Evolutionary conservation across 2,797 vertebrate species (phyloP), one percentile per base, ranked within the genome.

Genomic region (Synaphobranchus kaupii): DNA sequence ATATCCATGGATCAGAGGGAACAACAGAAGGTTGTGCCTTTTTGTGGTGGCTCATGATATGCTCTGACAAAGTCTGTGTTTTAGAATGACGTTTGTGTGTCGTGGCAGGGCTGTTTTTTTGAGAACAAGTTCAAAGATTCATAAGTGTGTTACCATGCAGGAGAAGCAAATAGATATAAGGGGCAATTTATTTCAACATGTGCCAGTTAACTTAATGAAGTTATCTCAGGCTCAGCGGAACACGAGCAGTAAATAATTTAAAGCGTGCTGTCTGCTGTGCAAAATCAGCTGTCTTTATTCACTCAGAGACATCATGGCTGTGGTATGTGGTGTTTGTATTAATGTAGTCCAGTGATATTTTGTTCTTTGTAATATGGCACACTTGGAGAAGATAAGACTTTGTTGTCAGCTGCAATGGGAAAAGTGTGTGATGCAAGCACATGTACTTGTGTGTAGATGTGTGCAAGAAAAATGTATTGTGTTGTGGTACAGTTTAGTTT

Each of bases 171-270:
- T 60, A 47, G 13, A 28, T 81, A 52, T 86, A 63, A 78, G 5
- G n/a, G 80, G 31, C 39, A 44, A 20, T n/a, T 86, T 80, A 80
- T 86, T 71, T 44, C 20, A 80, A 86, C 44, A 85, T 58, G 85
- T 86, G 73, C 85, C 54, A 12, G 85, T 81, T 81, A 86, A n/a
- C n/a, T n/a, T n/a, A n/a, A n/a, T n/a, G n/a, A n/a, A n/a, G n/a
- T 78, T 63, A 31, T 47, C 85, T 80, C 8, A 39, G 34, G 52
- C 73, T 76, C 5, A 5, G 22, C 56, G 25, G n/a, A n/a, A n/a
- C n/a, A n/a, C n/a, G n/a, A n/a, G n/a, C n/a, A n/a, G n/a, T n/a
- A n/a, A n/a, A n/a, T n/a, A n/a, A n/a, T n/a, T n/a, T n/a, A n/a
- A n/a, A n/a, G n/a, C n/a, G n/a, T n/a, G n/a, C n/a, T n/a, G n/a